A percentile compares a stretch with the other conserved stretches of the same genome.
These are phyloP conservation scores for Cynodonichthys magdalenae DNA, from an alignment of 2,797 vertebrate species.

Conservation along the genomic window DNA sequence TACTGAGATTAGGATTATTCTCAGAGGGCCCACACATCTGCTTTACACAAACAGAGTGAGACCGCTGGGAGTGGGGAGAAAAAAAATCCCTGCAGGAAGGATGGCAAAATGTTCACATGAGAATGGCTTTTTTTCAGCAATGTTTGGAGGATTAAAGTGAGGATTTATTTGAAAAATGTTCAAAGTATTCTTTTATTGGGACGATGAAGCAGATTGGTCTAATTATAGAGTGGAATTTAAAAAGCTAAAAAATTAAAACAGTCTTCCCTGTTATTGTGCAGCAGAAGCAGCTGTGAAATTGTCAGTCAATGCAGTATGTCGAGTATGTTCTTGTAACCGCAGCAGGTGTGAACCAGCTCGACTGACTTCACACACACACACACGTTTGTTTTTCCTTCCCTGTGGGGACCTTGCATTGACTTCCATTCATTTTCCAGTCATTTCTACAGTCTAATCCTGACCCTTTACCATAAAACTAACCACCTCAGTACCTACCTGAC, in stretches of 20 bases:
- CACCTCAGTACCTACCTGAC: too few species aligned
- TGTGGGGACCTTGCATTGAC: too few species aligned
- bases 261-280: conserved; percentile 44
- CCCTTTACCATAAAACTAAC: too few species aligned
- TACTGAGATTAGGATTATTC: conserved; percentile 76
- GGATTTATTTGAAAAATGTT: not conserved
- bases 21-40: conserved; percentile 59
- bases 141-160: conserved; percentile 5
- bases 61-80: conserved; percentile 18
- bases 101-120: conserved; percentile 38
- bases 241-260: conserved; percentile 24
- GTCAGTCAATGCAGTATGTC: conserved; percentile 64
- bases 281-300: conserved; percentile 69
- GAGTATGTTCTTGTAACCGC: conserved; percentile 66
- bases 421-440: too few species aligned
- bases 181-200: conserved; percentile 14
- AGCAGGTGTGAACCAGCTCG: conserved; percentile 73
- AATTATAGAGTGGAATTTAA: conserved; percentile 5
- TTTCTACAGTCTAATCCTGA: too few species aligned
- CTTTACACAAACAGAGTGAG: conserved; percentile 47
- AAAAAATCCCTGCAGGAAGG: conserved; percentile 33
- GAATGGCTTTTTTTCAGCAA: conserved; percentile 21
- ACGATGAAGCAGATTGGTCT: conserved; percentile 5
- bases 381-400: too few species aligned
- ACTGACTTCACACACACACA: conserved; percentile 39